Base-by-base conservation (phyloP, 2,113 vertebrate species). In the Bos javanicus region DNA sequence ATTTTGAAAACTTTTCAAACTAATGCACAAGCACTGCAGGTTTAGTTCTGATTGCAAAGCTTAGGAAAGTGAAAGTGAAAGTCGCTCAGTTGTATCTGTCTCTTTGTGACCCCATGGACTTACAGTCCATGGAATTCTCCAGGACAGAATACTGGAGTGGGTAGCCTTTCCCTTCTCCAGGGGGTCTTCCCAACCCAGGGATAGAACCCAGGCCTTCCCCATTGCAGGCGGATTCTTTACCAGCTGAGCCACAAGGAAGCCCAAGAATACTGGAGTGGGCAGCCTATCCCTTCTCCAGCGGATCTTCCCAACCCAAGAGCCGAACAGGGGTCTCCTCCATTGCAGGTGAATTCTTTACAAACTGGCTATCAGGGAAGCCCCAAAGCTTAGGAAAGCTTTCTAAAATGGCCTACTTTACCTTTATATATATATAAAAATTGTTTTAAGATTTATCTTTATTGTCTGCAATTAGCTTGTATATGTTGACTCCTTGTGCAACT, bases 361-460 rank as follows among this genome's bases (percentile, higher is more conserved):
- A 74, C 67, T 39, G 67, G n/a, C n/a, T 74, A 23, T 39, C 21
- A 12, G n/a, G 67, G 36, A 25, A 74, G 67, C n/a, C 36, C 36
- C 48, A 92, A 54, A 90, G 57, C 59, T 64, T 28, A 43, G 59
- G 62, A 86, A 82, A 16, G 2, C 39, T 36, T 19, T 93, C 21
- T 62, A n/a, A 50, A 43, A 2, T 50, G 83, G 46, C 50, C 57
- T 91, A 5, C 82, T 92, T 93, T 76, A 87, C 52, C 83, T 64
- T 81, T 21, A n/a, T 52, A 74, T 78, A 1, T 50, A 78, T 19
- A 8, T 59, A 92, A 89, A 74, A 60, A 39, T 30, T 62, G 39
- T 56, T 87, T 94, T 64, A 52, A 92, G 85, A 74, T 97, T 88
- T 94, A 82, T 82, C 88, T 97, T 95, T 95, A 82, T 95, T 95